Base-by-base conservation (phyloP, 2,113 vertebrate genomes). In the Centrocercus urophasianus region DNA sequence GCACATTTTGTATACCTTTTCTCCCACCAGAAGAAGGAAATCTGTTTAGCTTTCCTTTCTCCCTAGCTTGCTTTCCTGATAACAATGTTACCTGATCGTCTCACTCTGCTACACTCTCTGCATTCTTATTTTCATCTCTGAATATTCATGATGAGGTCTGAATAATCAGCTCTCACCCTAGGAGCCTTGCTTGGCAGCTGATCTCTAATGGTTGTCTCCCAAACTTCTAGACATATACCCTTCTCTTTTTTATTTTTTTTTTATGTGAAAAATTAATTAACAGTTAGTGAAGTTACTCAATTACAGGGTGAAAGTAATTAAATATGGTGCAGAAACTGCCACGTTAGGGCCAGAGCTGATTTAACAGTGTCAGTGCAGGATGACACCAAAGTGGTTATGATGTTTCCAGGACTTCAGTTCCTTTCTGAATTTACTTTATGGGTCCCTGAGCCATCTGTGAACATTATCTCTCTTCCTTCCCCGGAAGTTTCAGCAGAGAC, bases 81-180 rank as follows among this genome's bases (percentile, higher is more conserved):
- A 12, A 14, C 34, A 50, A 2, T 11, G 19, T 77, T 96, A 93
- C 75, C 86, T 93, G 90, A 93, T 90, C 88, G 84, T 22, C 72
- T 86, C 57, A 66, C 21, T 32, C 40, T 47, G 56, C 47, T 72
- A 42, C 38, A 52, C 17, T 77, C 27, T 83, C 38, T 76, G 34
- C 4, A 1, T 93, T 89, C 50, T 93, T 75, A 93, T 91, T 95
- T 94, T 69, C 69, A 59, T 40, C 69, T 89, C 65, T 91, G 87
- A 97, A 93, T 96, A 93, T 95, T 96, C 85, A 88, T 91, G 19
- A 71, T 72, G 43, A 71, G 65, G 64, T 93, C 91, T 83, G 52
- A 96, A 74, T 89, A 93, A 93, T 95, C 79, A 86, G 28, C 65
- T 77, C 50, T 91, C 20, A 4, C 69, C 43, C 69, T 88, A 67